Percentiles rank a stretch among this genome's conserved stretches.
These are phyloP conservation scores for Embidobia sp. DNA, from an alignment of 2,888 invertebrate genomes.

Conservation along the genomic window DNA sequence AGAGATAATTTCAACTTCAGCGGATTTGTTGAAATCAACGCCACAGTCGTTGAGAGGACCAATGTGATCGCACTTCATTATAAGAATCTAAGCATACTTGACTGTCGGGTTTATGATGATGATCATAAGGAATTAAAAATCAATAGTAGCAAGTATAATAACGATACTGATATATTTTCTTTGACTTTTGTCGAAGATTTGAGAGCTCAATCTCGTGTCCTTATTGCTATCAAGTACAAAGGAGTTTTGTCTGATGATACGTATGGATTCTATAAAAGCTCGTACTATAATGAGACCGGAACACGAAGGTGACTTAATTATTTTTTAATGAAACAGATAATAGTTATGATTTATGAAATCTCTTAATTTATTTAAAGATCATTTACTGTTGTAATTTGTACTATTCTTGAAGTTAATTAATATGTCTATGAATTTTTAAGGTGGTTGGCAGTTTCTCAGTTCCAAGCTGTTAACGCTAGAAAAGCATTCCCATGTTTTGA, in stretches of 20 bases:
- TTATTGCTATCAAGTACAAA: conserved; percentile 82
- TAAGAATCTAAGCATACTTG: conserved; percentile 22
- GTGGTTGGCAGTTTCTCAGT: conserved; percentile 90
- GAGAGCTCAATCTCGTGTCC: background rate
- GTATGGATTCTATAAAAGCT: conserved; percentile 86
- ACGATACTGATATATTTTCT: conserved; percentile 16
- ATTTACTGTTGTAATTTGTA: background rate
- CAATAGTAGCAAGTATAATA: conserved; percentile 5
- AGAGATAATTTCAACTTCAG: conserved; percentile 21
- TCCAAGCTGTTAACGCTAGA: conserved; percentile 90
- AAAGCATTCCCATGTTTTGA: conserved; percentile 94
- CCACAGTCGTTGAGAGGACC: conserved; percentile 19
- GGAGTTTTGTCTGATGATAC: conserved; percentile 84
- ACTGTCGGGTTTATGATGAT: conserved; percentile 17
- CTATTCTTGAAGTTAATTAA: too few species aligned
- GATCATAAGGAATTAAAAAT: conserved; percentile 8
- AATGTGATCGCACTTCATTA: conserved; percentile 22
- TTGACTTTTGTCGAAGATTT: conserved; percentile 4
- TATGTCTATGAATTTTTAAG: too few species aligned
- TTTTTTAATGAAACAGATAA: background rate
- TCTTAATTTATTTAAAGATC: background rate
- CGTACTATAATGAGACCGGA: conserved; percentile 79
- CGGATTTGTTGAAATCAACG: conserved; percentile 45
- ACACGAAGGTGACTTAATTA: conserved; percentile 79
- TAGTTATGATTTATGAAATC: background rate